These are phyloP conservation scores for Apamea crenata DNA, from an alignment of 2,888 invertebrate species.

Conservation along the genomic window DNA sequence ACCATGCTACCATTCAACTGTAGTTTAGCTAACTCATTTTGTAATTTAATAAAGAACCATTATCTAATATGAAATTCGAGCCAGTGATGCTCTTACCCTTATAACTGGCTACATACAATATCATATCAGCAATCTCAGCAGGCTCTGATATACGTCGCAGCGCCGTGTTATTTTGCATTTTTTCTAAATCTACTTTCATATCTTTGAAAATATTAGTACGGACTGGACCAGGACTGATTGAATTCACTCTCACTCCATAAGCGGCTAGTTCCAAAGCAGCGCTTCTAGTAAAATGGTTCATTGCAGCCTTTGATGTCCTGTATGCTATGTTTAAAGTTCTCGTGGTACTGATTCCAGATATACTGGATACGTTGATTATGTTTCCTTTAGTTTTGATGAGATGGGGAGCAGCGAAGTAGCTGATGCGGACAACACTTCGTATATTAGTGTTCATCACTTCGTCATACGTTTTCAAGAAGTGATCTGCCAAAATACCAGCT, in stretches of 20 bases:
- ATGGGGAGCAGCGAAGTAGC: constrained; percentile 65
- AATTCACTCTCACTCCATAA: constrained; percentile 92
- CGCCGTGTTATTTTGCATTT: constrained; percentile 3
- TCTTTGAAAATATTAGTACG: constrained; percentile 87
- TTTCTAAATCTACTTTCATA: background rate
- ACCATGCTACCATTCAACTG: background rate
- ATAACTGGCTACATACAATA: constrained; percentile 70
- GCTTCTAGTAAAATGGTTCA: constrained; percentile 71
- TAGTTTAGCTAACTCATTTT: background rate
- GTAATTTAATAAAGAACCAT: constrained; percentile 44
- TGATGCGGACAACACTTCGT: constrained; percentile 62
- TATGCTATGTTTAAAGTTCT: constrained; percentile 88
- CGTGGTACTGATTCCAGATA: constrained; percentile 84
- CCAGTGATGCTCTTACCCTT: constrained; percentile 72
- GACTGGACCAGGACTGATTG: constrained; percentile 70
- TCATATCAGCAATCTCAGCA: constrained; percentile 60
- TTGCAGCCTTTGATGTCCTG: constrained; percentile 69
- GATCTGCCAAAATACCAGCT: constrained; percentile 47
- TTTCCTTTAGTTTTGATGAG: constrained; percentile 69
- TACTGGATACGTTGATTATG: constrained; percentile 69
- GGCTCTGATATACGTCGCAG: constrained; percentile 46
- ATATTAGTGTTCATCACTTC: constrained; percentile 60
- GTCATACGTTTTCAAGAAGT: constrained; percentile 64
- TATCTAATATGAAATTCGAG: constrained; percentile 60
- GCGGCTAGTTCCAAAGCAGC: constrained; percentile 92